Evolutionary conservation across 2,113 vertebrate genomes (phyloP), one percentile per base, ranked within the genome.

Genomic region (Proteles cristata): DNA sequence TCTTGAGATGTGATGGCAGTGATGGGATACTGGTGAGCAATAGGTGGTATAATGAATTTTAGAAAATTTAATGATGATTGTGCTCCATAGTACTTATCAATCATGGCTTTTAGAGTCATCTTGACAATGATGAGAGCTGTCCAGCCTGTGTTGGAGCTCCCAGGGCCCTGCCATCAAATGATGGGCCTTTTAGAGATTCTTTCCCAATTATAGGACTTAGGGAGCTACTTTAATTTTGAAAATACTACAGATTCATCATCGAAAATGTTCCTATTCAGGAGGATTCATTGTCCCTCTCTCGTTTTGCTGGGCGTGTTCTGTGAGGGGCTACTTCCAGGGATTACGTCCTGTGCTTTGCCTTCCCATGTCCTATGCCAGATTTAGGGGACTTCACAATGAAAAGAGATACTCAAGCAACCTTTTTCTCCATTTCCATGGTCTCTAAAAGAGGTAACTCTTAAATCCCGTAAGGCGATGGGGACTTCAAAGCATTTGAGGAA

Each of bases 141-240:
- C 45, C 11, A 23, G 23, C 33, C 65, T 77, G 19, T 21, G 28
- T 77, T 50, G 26, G 73, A 90, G 43, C 8, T 74, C 11, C 53
- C 28, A 53, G 21, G 81, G 33, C 5, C 19, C 77, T 92, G 15
- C 89, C n/a, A 94, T 65, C 53, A 43, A 58, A 48, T 31, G 53
- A 55, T 35, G 16, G 43, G 9, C 10, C 11, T 79, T 74, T 65
- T n/a, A 50, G 76, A 48, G 26, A 48, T 93, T 50, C 11, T 66
- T 77, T 93, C 31, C 43, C 35, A 94, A 86, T 61, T 58, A 10
- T 6, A 86, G 15, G 50, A 33, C 5, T 69, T 39, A 74, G 5
- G 28, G 58, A 86, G 39, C 53, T 93, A 9, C 45, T 97, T 93
- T 94, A 82, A 39, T 93, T 94, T 65, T 84, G 45, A 77, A 94